phyloP scores from a whole-genome alignment of 2,113 vertebrate species.

The Corvus cornix region DNA sequence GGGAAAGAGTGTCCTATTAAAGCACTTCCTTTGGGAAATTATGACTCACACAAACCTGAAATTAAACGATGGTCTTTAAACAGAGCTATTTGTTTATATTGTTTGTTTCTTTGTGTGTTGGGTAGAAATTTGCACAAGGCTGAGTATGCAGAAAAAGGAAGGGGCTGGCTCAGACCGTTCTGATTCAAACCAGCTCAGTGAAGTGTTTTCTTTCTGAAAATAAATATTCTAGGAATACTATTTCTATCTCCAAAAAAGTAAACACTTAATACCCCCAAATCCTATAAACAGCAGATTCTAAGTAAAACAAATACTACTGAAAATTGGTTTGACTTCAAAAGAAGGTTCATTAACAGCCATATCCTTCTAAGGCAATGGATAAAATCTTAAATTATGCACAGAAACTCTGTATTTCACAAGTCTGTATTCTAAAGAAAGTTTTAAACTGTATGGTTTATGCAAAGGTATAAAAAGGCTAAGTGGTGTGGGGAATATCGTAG shows the following conservation, averaged over 20 bases:
- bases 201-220: background rate
- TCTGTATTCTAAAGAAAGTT: background rate
- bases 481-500: background rate
- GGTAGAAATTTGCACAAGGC: background rate
- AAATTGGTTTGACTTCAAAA: background rate
- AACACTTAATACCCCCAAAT: background rate
- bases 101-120: background rate
- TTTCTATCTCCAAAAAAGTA: background rate
- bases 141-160: background rate
- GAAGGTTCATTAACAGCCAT: background rate
- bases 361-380: background rate
- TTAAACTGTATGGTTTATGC: background rate
- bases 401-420: background rate
- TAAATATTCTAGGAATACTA: constrained; percentile 10
- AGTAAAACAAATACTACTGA: background rate
- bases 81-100: background rate
- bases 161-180: background rate
- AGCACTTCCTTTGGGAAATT: background rate
- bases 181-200: background rate
- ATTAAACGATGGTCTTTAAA: background rate
- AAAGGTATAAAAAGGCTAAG: background rate
- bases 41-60: background rate
- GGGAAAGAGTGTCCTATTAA: background rate
- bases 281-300: background rate
- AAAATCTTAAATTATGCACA: background rate